Conservation (phyloP, 1,140 invertebrate genomes). For the Listronotus bonariensis region DNA sequence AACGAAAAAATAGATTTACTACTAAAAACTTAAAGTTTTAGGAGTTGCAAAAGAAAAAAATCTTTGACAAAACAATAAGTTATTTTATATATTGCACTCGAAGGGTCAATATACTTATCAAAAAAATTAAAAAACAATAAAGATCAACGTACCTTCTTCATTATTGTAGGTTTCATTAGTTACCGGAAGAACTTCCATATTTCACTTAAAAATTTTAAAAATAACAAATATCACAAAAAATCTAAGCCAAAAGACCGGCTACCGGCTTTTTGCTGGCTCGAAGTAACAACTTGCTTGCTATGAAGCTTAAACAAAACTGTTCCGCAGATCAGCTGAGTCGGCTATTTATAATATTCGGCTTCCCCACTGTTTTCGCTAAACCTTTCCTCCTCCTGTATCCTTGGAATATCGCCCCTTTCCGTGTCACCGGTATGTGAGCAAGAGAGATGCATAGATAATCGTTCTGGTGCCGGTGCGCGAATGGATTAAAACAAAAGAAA, state of each 20-base stretch:
- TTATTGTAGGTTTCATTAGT: slow-evolving; percentile 38
- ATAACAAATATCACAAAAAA: slow-evolving; percentile 36
- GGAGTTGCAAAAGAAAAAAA: too few species aligned
- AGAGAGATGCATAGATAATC: not conserved
- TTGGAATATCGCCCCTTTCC: not conserved
- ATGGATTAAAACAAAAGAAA: slow-evolving; percentile 2
- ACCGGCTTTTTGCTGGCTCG: slow-evolving; percentile 24
- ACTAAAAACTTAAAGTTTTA: too few species aligned
- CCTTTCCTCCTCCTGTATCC: not conserved
- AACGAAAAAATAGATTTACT: too few species aligned
- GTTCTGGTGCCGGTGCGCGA: not conserved
- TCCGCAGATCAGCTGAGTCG: slow-evolving; percentile 28
- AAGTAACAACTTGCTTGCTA: not conserved
- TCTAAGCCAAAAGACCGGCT: slow-evolving; percentile 34
- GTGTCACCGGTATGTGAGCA: too few species aligned
- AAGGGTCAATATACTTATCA: not conserved
- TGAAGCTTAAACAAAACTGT: slow-evolving; percentile 24
- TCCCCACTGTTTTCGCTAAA: slow-evolving; percentile 19
- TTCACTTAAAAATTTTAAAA: slow-evolving; percentile 10
- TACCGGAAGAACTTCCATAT: slow-evolving; percentile 42
- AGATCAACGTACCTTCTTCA: slow-evolving; percentile 35
- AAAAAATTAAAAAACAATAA: not conserved
- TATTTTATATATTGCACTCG: too few species aligned
- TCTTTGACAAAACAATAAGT: too few species aligned
- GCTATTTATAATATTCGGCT: slow-evolving; percentile 33